Evolutionary conservation across 1,140 invertebrate species (phyloP), one percentile per base, ranked within the genome.

Genomic region (Drosophila pallidifrons): DNA sequence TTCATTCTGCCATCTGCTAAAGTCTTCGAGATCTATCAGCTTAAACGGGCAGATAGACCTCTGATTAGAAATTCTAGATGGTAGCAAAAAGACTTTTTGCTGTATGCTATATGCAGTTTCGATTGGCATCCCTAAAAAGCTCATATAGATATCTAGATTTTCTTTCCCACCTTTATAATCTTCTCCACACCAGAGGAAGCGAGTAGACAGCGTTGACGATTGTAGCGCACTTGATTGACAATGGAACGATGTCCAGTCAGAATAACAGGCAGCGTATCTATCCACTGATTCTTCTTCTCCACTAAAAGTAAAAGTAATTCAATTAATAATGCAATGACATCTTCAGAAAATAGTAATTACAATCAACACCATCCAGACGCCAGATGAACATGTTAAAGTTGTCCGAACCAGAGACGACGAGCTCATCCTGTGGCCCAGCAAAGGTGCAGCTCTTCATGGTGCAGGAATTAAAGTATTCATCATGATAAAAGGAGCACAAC

Each of bases 361-460:
- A 74, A 69, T 95, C 94, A 58, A 94, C 93, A 25, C 94, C 93
- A 1, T 92, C 92, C 77, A 99, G 95, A 91, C 96, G 96, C 98
- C 98, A 99, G 94, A 98, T 96, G 92, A 98, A 99, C 11, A 99
- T 92, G 92, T 98, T 98, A 91, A 99, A 99, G 93, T 99, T 98
- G 93, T 99, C 98, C 0, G 98, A 99, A 5, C 96, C 98, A 3
- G 97, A 98, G 11, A 99, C 92, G 51, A 99, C 95, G 92, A 96
- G 98, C 94, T 98, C 95, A 91, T 99, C 98, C 46, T 95, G 94
- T 5, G 96, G 95, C 0, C 98, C 98, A n/a, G 97, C 98, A 94
- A 99, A 99, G 57, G 95, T 96, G 86, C 98, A 98, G 69, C 97
- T 98, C 93, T 99, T 99, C 97, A 99, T 98, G 0, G 98, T 99